phyloP scores from a whole-genome alignment of 2,113 vertebrate genomes.

The Callaeas wilsoni region DNA sequence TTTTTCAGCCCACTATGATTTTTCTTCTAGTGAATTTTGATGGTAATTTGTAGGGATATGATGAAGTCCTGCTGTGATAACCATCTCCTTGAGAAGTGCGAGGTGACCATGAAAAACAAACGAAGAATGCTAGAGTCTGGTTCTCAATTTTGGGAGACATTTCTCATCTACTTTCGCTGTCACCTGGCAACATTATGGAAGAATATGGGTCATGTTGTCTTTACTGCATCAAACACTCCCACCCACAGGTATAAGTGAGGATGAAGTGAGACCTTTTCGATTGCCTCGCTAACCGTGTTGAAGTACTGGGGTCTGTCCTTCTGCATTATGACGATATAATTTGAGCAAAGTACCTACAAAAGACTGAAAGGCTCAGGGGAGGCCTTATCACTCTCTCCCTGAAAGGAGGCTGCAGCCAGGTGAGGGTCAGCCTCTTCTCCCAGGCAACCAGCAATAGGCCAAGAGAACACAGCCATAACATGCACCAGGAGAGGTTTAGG shows the following conservation, averaged over 20 bases:
- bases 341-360: not conserved
- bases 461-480: not conserved
- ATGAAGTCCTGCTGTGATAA: not conserved
- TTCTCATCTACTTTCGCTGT: not conserved
- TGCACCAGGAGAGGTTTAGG: not conserved
- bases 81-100: not conserved
- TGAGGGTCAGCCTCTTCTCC: not conserved
- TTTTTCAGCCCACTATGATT: not conserved
- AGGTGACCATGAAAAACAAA: not conserved
- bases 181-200: not conserved
- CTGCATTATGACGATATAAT: no score
- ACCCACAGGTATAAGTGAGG: not conserved
- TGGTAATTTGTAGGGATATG: not conserved
- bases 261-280: not conserved
- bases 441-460: no score
- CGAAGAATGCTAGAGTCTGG: accelerated
- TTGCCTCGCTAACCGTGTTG: not conserved
- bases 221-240: not conserved
- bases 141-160: not conserved
- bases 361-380: not conserved
- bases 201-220: not conserved
- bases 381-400: no score
- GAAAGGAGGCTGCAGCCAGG: not conserved
- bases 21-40: not conserved
- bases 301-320: not conserved